phyloP scores from a whole-genome alignment of 2,797 vertebrate genomes.

The Oophaga sylvatica region DNA sequence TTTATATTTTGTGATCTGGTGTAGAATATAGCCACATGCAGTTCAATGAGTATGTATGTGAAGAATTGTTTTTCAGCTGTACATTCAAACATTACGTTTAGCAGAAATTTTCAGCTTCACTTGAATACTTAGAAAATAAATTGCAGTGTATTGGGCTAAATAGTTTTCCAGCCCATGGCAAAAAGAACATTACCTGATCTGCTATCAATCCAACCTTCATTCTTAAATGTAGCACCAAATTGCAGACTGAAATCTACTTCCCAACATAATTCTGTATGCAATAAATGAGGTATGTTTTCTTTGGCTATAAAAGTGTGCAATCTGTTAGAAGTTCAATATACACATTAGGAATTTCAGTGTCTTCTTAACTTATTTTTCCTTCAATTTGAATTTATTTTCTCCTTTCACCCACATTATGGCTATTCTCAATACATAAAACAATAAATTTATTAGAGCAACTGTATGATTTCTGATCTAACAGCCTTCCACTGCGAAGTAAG shows the following conservation, averaged over 20 bases:
- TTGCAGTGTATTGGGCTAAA: slow-evolving; percentile 46
- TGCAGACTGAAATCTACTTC: slow-evolving; percentile 66
- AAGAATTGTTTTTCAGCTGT: not conserved
- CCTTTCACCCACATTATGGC: slow-evolving; percentile 79
- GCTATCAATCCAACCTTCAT: slow-evolving; percentile 2
- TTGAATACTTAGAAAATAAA: slow-evolving; percentile 30
- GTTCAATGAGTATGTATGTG: not conserved
- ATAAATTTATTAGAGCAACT: slow-evolving; percentile 89
- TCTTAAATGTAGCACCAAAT: slow-evolving; percentile 73
- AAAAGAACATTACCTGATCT: slow-evolving; percentile 6
- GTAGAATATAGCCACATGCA: not conserved
- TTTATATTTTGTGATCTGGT: not conserved
- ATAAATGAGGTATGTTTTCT: slow-evolving; percentile 79
- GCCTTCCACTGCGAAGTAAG: slow-evolving; percentile 80
- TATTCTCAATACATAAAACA: slow-evolving; percentile 96
- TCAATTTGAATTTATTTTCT: slow-evolving; percentile 73
- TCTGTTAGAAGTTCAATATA: slow-evolving; percentile 75
- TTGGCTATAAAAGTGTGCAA: slow-evolving; percentile 72
- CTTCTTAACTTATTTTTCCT: slow-evolving; percentile 64
- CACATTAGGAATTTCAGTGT: slow-evolving; percentile 77
- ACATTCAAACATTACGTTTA: slow-evolving; percentile 38
- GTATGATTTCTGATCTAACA: slow-evolving; percentile 88
- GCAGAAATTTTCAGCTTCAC: slow-evolving; percentile 42
- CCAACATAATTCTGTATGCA: slow-evolving; percentile 62
- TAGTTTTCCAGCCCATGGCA: slow-evolving; percentile 26